Evolutionary conservation across 2,888 invertebrate species (phyloP).

Genomic region (Megaustenia siamemsis): DNA sequence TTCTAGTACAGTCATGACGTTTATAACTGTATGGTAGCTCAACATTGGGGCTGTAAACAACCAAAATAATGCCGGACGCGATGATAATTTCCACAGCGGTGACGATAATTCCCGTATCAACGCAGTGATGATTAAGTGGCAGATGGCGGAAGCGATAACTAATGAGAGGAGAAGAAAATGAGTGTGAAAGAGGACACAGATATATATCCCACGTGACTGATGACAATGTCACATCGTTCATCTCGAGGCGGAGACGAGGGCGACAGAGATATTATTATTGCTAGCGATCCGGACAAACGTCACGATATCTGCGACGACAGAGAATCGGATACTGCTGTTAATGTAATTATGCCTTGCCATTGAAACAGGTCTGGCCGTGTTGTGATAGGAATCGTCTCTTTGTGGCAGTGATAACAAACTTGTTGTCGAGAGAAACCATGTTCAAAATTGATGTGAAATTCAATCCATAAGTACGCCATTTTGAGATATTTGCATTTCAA

Average conservation of each 20-base stretch:
- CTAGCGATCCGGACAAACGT: background rate
- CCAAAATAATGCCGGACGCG: too few species aligned
- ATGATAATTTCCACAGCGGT: too few species aligned
- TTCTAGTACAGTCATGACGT: too few species aligned
- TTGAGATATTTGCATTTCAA: background rate
- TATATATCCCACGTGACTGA: background rate
- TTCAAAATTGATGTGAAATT: conserved; percentile 11
- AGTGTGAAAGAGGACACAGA: background rate
- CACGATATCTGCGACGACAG: background rate
- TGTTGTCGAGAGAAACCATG: background rate
- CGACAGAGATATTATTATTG: background rate
- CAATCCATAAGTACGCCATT: background rate
- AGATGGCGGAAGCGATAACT: background rate
- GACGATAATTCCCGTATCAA: too few species aligned
- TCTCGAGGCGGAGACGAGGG: background rate
- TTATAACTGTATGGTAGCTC: too few species aligned
- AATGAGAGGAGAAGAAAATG: background rate
- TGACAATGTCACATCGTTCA: background rate
- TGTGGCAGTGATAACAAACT: background rate
- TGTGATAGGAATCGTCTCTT: background rate
- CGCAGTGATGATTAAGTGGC: too few species aligned
- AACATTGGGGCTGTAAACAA: too few species aligned
- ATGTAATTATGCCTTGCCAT: background rate
- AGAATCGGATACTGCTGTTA: background rate
- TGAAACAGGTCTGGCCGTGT: background rate